Percentiles rank a stretch among this genome's conserved stretches.
Conservation (phyloP, 2,888 invertebrate species). For the Rotaria macrura region DNA sequence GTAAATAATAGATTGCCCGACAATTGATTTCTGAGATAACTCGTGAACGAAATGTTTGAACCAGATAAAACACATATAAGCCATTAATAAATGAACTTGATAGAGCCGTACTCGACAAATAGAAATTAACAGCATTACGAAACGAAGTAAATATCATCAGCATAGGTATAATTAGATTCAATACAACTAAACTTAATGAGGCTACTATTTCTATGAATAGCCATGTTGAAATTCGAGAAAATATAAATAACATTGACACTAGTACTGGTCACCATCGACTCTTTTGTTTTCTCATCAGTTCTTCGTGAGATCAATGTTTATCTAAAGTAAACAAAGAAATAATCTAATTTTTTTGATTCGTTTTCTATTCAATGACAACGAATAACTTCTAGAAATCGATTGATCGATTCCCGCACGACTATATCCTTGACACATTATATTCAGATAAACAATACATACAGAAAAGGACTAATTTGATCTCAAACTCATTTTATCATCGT, state of each 20-base stretch:
- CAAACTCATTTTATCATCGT: neutral
- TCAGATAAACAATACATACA: neutral
- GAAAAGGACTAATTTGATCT: neutral
- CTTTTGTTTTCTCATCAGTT: neutral
- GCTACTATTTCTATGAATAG: neutral
- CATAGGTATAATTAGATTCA: neutral
- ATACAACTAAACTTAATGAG: neutral
- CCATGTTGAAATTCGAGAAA: conserved; percentile 1
- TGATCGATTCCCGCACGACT: neutral
- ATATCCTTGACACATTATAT: neutral
- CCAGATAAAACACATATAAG: neutral
- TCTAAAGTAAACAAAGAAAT: neutral
- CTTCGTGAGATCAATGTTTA: neutral
- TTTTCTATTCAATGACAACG: no score
- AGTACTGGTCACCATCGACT: neutral
- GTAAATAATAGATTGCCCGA: conserved; percentile 1
- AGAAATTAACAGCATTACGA: neutral
- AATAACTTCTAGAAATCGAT: neutral
- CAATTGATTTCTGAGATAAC: neutral
- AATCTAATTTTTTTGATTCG: no score
- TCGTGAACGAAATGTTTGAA: conserved; percentile 8
- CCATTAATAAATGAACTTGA: conserved; percentile 7
- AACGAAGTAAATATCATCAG: neutral
- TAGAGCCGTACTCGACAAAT: neutral
- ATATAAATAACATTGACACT: neutral